Base-by-base conservation (phyloP, 2,888 invertebrate species). In the Tanypteryx hageni region DNA sequence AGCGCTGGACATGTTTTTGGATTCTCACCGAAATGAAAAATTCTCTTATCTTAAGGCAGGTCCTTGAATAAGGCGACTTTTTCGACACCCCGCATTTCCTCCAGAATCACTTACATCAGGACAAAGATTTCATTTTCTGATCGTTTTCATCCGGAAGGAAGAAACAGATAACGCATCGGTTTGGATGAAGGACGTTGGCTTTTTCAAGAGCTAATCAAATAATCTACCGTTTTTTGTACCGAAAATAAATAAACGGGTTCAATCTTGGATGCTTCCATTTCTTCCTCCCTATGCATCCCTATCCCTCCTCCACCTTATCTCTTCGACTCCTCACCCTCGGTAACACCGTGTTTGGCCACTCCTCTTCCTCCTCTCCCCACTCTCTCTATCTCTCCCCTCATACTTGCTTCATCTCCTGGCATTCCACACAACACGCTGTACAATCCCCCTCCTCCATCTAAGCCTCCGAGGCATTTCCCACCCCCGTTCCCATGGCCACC, bases 321-420 rank as follows among this genome's bases (percentile, higher is more conserved):
- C 68, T n/a, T 68, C 22, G 68, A 13, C 68, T 68, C 68, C 44
- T 44, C 44, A 44, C 44, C 44, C 22, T 18, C 68, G 10, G 68
- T n/a, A 68, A n/a, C 68, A 68, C 68, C n/a, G 68, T 68, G 68
- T 68, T 68, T n/a, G n/a, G 68, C 68, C 68, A n/a, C 68, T 68
- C 76, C 76, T 22, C n/a, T 5, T 44, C 44, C 5, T 44, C 44
- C 44, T 5, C 44, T 5, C 44, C 44, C 1, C 44, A 3, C 44
- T 44, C 44, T 44, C 44, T 44, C 44, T 44, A 44, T 44, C 44
- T 44, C 44, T 44, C 44, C 44, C 5, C 44, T 44, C 44, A 44
- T 44, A 5, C 44, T 44, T 44, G 44, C 44, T 44, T 44, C 44
- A 44, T 44, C 44, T 44, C 44, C 44, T 44, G 13, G 27, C 27